A percentile compares a stretch with the other conserved stretches of the same genome.
Conservation (phyloP, 1,140 invertebrate species). For the Zaprionus capensis region DNA sequence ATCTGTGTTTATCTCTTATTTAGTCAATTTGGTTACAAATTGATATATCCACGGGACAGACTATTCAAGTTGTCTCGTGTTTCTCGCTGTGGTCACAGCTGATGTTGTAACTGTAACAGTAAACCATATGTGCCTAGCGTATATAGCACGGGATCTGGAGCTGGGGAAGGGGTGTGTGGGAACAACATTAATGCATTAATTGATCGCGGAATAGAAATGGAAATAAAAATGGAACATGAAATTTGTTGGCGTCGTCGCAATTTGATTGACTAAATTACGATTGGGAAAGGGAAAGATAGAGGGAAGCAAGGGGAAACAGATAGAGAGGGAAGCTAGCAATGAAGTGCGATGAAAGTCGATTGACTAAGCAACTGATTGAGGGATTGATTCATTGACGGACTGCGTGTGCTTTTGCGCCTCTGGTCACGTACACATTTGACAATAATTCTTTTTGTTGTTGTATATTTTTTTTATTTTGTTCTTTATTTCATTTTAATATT, state of each 20-base stretch:
- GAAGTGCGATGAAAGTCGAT: not conserved
- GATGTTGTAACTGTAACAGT: conserved; percentile 11
- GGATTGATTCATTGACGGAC: conserved; percentile 2
- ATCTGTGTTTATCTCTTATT: not conserved
- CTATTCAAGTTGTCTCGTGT: not conserved
- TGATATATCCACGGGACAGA: not conserved
- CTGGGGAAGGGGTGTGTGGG: not conserved
- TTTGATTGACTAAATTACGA: conserved; percentile 45
- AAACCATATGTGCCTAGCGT: conserved; percentile 8
- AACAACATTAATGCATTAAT: conserved; percentile 58
- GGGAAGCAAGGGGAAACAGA: not conserved
- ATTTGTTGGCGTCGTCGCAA: conserved; percentile 40
- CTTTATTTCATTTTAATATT: conserved; percentile 5
- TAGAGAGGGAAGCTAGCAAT: not conserved
- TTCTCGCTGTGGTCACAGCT: conserved; percentile 4
- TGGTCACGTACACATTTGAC: conserved; percentile 59
- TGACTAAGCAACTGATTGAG: not conserved
- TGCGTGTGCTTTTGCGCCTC: conserved; percentile 19
- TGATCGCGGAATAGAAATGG: conserved; percentile 53
- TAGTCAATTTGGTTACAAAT: not conserved
- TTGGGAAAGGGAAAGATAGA: not conserved
- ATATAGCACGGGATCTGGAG: not conserved
- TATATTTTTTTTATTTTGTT: not conserved
- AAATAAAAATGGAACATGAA: conserved; percentile 31
- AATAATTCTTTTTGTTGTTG: conserved; percentile 32